These are phyloP conservation scores for Microplitis mediator DNA, from an alignment of 1,140 invertebrate genomes.

Conservation along the genomic window DNA sequence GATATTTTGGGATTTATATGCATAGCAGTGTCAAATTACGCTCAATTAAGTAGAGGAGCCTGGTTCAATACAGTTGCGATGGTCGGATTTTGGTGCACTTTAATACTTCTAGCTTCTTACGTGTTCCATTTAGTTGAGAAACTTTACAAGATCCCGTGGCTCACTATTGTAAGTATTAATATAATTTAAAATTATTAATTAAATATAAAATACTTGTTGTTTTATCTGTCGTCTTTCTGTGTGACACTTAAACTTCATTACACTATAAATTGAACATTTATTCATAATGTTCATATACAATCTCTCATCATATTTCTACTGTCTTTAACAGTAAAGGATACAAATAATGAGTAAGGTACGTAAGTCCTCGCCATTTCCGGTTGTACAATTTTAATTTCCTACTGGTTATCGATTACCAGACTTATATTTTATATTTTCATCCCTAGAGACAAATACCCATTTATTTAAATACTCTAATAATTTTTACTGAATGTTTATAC, in stretches of 20 bases:
- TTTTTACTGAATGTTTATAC: neutral
- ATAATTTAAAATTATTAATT: neutral
- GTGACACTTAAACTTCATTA: neutral
- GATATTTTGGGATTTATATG: conserved; percentile 85
- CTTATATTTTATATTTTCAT: too few relatives aligned
- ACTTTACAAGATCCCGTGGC: conserved; percentile 85
- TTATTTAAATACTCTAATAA: too few relatives aligned
- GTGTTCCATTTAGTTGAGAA: conserved; percentile 86
- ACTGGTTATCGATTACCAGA: neutral
- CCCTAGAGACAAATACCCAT: too few relatives aligned
- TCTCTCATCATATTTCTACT: conserved; percentile 3
- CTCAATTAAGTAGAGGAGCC: conserved; percentile 62
- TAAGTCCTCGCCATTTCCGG: neutral
- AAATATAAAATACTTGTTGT: neutral
- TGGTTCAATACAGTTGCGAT: conserved; percentile 86
- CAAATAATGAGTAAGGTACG: conserved; percentile 3
- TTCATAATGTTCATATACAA: neutral
- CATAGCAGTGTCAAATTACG: conserved; percentile 68
- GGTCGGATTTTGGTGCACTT: conserved; percentile 84
- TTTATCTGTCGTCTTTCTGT: neutral
- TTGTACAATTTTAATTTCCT: neutral
- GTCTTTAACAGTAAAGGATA: conserved; percentile 21
- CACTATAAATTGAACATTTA: neutral
- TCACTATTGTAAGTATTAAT: conserved; percentile 74
- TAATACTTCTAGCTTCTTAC: conserved; percentile 80